A percentile compares a stretch with the other conserved stretches of the same genome.
These are phyloP conservation scores for Malurus splendens DNA, from an alignment of 2,797 vertebrate species.

Conservation along the genomic window DNA sequence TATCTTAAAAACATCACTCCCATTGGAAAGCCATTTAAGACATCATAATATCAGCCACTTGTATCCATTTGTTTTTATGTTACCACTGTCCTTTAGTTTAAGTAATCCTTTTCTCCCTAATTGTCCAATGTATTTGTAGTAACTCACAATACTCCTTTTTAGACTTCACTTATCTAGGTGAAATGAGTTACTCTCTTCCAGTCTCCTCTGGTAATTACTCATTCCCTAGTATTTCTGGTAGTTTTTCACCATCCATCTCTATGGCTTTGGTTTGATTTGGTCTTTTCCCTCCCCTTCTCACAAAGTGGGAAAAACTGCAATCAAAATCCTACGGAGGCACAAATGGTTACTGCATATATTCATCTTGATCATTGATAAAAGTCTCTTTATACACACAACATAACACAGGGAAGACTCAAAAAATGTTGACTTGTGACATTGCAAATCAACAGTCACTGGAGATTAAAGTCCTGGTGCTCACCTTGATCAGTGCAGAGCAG, in stretches of 20 bases:
- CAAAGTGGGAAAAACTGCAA: not conserved
- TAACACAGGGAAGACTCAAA: not conserved
- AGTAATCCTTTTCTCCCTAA: not conserved
- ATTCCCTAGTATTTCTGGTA: not conserved
- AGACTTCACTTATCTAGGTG: not conserved
- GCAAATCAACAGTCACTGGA: not conserved
- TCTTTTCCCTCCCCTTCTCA: not conserved
- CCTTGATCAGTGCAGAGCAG: conserved; percentile 93
- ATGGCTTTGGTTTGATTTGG: not conserved
- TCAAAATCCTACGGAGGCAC: not conserved
- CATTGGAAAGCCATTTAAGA: not conserved
- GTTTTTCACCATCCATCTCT: not conserved
- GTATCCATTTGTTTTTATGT: not conserved
- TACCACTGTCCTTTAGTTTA: not conserved
- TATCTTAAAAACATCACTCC: not conserved
- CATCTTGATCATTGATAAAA: not conserved
- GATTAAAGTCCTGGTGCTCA: conserved; percentile 43
- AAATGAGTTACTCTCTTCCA: not conserved
- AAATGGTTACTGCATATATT: not conserved
- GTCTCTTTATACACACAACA: not conserved
- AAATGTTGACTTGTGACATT: not conserved
- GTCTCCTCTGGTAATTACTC: not conserved
- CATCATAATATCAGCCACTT: not conserved
- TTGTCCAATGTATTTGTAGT: not conserved
- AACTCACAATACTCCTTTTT: not conserved